Conservation (phyloP, 2,113 vertebrate species). For the Morone chrysops region DNA sequence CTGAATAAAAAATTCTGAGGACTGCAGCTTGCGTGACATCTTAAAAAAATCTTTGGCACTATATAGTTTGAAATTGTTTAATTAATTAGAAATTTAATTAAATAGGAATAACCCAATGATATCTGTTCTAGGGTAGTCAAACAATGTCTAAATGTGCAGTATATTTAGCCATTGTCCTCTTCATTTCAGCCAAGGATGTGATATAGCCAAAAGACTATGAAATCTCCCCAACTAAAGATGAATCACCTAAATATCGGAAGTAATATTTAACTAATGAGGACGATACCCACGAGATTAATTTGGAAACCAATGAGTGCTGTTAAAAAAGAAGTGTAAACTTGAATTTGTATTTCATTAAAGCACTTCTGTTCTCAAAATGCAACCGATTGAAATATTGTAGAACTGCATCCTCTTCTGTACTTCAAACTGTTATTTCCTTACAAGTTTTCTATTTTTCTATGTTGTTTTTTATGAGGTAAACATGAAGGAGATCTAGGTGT, state of each 20-base stretch:
- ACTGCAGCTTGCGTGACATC: constrained; percentile 27
- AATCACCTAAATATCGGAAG: constrained; percentile 10
- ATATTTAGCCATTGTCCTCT: neutral
- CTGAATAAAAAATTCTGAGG: constrained; percentile 56
- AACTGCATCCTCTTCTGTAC: neutral
- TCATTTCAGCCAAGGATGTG: constrained; percentile 1
- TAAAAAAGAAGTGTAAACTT: constrained; percentile 8
- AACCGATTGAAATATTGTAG: constrained; percentile 10
- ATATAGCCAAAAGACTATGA: neutral
- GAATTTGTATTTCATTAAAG: constrained; percentile 23
- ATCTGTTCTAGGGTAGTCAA: neutral
- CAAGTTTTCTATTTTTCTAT: neutral
- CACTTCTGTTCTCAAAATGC: neutral
- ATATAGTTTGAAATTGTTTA: neutral
- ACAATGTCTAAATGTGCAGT: neutral
- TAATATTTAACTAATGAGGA: constrained; percentile 14
- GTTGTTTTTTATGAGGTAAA: neutral
- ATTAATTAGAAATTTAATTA: neutral
- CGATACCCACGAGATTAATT: neutral
- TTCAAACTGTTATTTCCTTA: neutral
- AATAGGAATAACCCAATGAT: neutral
- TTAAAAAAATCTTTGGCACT: neutral
- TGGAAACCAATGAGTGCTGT: neutral
- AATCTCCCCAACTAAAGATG: constrained; percentile 4
- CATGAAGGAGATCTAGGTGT: neutral